Evolutionary conservation across 2,888 invertebrate species (phyloP), one percentile per base, ranked within the genome.

Genomic region (Heteromurus nitidus): DNA sequence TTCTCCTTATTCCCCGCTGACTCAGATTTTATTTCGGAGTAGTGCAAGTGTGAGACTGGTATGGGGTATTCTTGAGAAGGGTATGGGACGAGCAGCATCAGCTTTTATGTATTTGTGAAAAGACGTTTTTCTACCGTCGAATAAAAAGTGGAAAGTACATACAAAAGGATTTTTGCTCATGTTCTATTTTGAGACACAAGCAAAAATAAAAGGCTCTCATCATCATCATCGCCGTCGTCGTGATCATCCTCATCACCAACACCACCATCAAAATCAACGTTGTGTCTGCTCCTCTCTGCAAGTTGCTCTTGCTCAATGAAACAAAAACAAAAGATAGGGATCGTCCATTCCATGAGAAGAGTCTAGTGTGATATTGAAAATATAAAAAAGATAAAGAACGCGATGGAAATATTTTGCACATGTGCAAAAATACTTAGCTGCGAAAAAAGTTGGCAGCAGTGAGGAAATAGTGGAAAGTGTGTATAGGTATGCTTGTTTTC

Each of bases 121-220:
- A n/a, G n/a, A n/a, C n/a, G n/a, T n/a, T n/a, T n/a, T n/a, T n/a
- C n/a, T n/a, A n/a, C n/a, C n/a, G n/a, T n/a, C n/a, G n/a, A n/a
- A 22, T 20, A 22, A 53, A 53, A 20, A 53, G 18, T 1, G 2
- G 18, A 53, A 18, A 11, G 22, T 11, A n/a, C 18, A n/a, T 53
- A 22, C 53, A 18, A 58, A 58, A 58, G n/a, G n/a, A 58, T 31
- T 36, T 36, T 36, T 58, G 68, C 76, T 76, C 68, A 76, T 68
- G 76, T 76, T 76, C 76, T 76, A 76, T 76, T 76, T 76, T 76
- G 76, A 62, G 76, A 76, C 76, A 69, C 76, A 20, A 69, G 76
- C 76, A 62, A 62, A 76, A 76, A 76, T 60, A 60, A 68, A 75
- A 69, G 67, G 67, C 58, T 67, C 75, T 58, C 67, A 67, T 53